These are phyloP conservation scores for Leptodactylus fallax DNA, from an alignment of 2,797 vertebrate genomes.

Conservation along the genomic window DNA sequence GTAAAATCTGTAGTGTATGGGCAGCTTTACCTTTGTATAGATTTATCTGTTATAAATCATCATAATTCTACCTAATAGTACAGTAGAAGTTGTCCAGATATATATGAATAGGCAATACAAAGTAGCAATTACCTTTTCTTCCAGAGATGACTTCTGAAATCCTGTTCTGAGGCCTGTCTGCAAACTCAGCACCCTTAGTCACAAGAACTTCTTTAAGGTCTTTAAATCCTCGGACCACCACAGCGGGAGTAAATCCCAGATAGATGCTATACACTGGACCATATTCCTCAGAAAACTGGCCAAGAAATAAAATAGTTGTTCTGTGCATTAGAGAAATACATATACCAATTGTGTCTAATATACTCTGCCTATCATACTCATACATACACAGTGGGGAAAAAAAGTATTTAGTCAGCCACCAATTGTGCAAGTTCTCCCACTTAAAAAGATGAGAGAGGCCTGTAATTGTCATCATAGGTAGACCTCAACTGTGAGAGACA, in stretches of 20 bases:
- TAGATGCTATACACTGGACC: constrained; percentile 53
- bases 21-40: neutral
- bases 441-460: too few relatives aligned
- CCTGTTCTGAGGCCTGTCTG: constrained; percentile 49
- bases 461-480: too few relatives aligned
- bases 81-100: neutral
- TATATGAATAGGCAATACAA: neutral
- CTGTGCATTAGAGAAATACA: neutral
- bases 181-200: constrained; percentile 42
- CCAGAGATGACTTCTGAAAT: neutral
- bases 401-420: too few relatives aligned
- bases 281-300: constrained; percentile 41
- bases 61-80: neutral
- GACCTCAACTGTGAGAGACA: too few relatives aligned
- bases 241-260: constrained; percentile 40
- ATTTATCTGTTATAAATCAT: neutral
- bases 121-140: constrained; percentile 14
- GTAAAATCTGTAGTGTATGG: too few relatives aligned
- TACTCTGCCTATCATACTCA: too few relatives aligned
- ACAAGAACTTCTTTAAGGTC: constrained; percentile 53
- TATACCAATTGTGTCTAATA: too few relatives aligned
- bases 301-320: neutral
- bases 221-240: constrained; percentile 49
- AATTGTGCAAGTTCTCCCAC: too few relatives aligned
- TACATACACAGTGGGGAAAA: too few relatives aligned